Percentiles rank a stretch among this genome's conserved stretches.
Evolutionary conservation across 1,140 invertebrate genomes (phyloP).

Genomic region (Planococcus citri): DNA sequence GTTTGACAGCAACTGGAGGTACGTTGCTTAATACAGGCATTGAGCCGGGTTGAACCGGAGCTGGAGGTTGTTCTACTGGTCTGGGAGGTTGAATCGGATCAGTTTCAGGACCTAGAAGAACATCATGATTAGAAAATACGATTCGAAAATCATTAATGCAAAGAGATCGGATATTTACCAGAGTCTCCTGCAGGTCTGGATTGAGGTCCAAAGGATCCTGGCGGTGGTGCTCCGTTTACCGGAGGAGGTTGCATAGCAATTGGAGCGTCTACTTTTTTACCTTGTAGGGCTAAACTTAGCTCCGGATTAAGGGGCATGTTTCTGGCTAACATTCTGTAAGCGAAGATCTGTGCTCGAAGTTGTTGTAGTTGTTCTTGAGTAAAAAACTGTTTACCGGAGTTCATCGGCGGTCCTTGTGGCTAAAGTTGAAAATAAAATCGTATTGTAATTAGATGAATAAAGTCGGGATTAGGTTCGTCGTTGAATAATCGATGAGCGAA

Average conservation of each 20-base stretch:
- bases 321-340: conserved; percentile 77
- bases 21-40: conserved; percentile 39
- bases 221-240: background rate
- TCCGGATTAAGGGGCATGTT: conserved; percentile 84
- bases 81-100: conserved; percentile 27
- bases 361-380: conserved; percentile 64
- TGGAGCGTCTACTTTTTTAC: conserved; percentile 33
- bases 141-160: too few relatives aligned
- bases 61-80: conserved; percentile 28
- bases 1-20: conserved; percentile 35
- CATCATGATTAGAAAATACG: background rate
- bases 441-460: background rate
- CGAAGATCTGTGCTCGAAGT: conserved; percentile 85
- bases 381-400: conserved; percentile 35
- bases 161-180: background rate
- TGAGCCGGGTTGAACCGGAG: conserved; percentile 33
- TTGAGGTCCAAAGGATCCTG: background rate
- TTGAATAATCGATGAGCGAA: background rate
- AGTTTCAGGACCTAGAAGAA: background rate
- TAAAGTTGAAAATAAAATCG: conserved; percentile 17
- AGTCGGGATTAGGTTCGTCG: too few relatives aligned
- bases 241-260: background rate
- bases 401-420: conserved; percentile 20
- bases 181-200: background rate
- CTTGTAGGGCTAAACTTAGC: conserved; percentile 54